Base-by-base conservation (phyloP, 2,113 vertebrate genomes). In the Acanthisitta chloris region DNA sequence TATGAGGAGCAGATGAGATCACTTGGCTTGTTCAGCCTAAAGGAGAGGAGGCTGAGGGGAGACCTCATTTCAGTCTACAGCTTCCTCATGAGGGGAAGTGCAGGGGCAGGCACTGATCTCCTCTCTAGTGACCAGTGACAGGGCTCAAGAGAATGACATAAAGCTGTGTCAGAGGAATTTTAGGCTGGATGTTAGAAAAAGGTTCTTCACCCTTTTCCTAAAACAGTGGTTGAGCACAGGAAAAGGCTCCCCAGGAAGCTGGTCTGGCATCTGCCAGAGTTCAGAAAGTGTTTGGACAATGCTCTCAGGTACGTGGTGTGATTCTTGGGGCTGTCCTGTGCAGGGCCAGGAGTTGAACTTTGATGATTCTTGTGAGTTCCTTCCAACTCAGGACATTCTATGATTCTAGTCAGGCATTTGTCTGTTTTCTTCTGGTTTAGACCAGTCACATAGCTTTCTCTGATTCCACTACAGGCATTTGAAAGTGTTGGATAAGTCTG, bases 401-500 rank as follows among this genome's bases (percentile, higher is more conserved):
- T 67, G 28, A 45, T 59, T 62, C 62, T 77, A 14, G 34, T 54
- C 49, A 40, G 36, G 43, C 36, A 57, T 86, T 91, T 73, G 36
- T 85, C 19, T 25, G 88, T 13, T 17, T 78, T 96, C 84, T 92
- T 89, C 77, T 82, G 29, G 8, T 91, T 97, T 79, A 85, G 51
- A 34, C 43, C 43, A 81, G 65, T 85, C 86, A 52, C 15, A 24
- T 54, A 77, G 58, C 48, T 92, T 96, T 94, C 49, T 59, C 81
- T 6, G 25, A 85, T 40, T 88, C 85, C 88, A 90, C 45, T 1
- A 7, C 18, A 45, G 18, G 57, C 55, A 62, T 82, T 96, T 81
- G 73, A 70, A 86, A 73, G 45, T 79, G 54, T 88, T 55, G 91
- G 90, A 95, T 94, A 86, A 91, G 51, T 90, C 88, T 83, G 72